These are phyloP conservation scores for Camelus bactrianus DNA, from an alignment of 2,113 vertebrate species.

Conservation along the genomic window DNA sequence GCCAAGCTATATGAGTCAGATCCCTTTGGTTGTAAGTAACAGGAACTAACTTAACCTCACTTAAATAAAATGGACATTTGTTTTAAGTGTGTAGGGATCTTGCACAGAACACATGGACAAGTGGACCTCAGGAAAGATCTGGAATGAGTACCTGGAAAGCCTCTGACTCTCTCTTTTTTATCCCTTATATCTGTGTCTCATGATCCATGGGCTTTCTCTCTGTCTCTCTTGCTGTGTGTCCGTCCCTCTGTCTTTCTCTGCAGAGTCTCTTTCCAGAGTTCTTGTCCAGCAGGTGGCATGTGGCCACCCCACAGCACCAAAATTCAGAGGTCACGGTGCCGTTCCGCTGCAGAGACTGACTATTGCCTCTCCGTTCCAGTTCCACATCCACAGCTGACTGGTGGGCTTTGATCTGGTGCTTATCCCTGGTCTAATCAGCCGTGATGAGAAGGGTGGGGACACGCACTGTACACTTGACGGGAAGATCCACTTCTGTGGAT, in stretches of 20 bases:
- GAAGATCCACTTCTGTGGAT: not conserved
- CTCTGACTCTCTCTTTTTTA: not conserved
- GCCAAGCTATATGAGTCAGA: conserved; percentile 41
- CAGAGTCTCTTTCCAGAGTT: not conserved
- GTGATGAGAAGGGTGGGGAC: not conserved
- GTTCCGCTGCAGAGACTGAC: not conserved
- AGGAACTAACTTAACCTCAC: conserved; percentile 30
- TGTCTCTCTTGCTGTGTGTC: not conserved
- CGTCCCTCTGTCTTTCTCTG: not conserved
- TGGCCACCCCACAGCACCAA: not conserved
- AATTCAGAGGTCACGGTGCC: not conserved
- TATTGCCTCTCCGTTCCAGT: not conserved
- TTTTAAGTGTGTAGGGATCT: not conserved
- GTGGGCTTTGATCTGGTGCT: not conserved
- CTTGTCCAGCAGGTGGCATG: not conserved
- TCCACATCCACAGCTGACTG: not conserved
- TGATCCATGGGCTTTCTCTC: not conserved
- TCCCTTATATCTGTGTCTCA: not conserved
- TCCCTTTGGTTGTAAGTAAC: conserved; percentile 13
- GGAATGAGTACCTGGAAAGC: not conserved
- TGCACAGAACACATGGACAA: not conserved
- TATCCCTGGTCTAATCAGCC: not conserved
- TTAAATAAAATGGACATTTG: conserved; percentile 35
- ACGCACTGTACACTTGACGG: not conserved
- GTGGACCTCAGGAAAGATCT: not conserved